These are phyloP conservation scores for Tursiops truncatus DNA, from an alignment of 2,113 vertebrate genomes.

Conservation along the genomic window DNA sequence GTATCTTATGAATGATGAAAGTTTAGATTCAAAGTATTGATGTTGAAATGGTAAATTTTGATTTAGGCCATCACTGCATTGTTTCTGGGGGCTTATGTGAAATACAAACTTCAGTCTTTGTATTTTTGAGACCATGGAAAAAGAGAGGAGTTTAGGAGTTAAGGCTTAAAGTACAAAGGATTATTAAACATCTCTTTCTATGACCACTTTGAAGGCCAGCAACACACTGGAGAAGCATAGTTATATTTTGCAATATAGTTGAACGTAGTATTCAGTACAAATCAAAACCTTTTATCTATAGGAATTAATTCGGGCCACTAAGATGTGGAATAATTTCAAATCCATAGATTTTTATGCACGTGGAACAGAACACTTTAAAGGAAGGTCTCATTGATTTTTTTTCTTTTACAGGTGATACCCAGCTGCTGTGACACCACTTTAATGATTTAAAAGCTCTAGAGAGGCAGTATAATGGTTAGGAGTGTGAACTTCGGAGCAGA, in stretches of 20 bases:
- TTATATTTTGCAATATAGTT: background rate
- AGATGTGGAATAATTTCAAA: background rate
- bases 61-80: background rate
- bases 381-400: slow-evolving; percentile 51
- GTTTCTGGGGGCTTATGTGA: background rate
- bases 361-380: slow-evolving; percentile 52
- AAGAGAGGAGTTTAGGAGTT: background rate
- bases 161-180: background rate
- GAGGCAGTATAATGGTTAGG: slow-evolving; percentile 49
- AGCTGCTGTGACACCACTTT: slow-evolving; percentile 60
- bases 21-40: background rate
- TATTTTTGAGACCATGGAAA: background rate
- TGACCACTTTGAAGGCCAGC: background rate
- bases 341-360: background rate
- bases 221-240: background rate
- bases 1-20: background rate
- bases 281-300: background rate
- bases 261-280: background rate
- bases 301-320: background rate
- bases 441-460: slow-evolving; percentile 64
- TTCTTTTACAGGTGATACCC: slow-evolving; percentile 63
- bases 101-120: background rate
- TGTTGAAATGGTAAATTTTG: background rate
- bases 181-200: background rate
- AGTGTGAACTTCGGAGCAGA: slow-evolving; percentile 26